These are phyloP conservation scores for Nomada flava DNA, from an alignment of 2,888 invertebrate genomes.

Conservation along the genomic window DNA sequence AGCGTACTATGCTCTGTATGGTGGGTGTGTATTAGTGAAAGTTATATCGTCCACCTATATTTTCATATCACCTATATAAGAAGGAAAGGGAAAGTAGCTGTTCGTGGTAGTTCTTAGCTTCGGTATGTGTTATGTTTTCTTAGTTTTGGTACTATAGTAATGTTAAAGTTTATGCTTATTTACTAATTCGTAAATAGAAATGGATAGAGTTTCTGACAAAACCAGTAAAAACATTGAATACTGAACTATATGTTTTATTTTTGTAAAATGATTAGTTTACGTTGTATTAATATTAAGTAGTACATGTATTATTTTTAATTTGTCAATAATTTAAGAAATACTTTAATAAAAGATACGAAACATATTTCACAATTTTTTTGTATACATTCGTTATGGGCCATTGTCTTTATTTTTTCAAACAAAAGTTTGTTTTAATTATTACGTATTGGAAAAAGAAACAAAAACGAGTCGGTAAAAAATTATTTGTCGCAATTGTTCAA, in stretches of 20 bases:
- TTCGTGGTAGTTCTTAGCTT: constrained; percentile 46
- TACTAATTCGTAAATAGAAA: constrained; percentile 45
- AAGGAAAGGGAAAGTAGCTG: constrained; percentile 57
- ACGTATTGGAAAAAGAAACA: too few species aligned
- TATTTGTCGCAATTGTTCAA: constrained; percentile 14
- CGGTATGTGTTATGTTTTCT: constrained; percentile 31
- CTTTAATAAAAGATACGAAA: constrained; percentile 42
- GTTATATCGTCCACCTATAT: constrained; percentile 57
- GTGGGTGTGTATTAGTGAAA: constrained; percentile 62
- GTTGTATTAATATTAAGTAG: constrained; percentile 21
- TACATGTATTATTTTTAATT: constrained; percentile 40
- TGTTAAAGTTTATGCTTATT: constrained; percentile 47
- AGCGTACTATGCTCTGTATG: constrained; percentile 64
- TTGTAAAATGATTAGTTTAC: constrained; percentile 19
- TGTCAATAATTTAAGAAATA: constrained; percentile 26
- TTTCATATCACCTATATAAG: constrained; percentile 55
- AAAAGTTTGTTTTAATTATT: not conserved
- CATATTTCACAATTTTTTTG: constrained; percentile 25
- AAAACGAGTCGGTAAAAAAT: constrained; percentile 12
- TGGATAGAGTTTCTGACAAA: constrained; percentile 16
- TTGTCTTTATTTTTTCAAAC: constrained; percentile 8
- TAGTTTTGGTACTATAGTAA: constrained; percentile 40
- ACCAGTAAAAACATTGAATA: constrained; percentile 27
- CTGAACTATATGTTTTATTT: constrained; percentile 28
- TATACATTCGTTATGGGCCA: constrained; percentile 9